Evolutionary conservation across 2,888 invertebrate genomes (phyloP).

Genomic region (Emmelina monodactyla): DNA sequence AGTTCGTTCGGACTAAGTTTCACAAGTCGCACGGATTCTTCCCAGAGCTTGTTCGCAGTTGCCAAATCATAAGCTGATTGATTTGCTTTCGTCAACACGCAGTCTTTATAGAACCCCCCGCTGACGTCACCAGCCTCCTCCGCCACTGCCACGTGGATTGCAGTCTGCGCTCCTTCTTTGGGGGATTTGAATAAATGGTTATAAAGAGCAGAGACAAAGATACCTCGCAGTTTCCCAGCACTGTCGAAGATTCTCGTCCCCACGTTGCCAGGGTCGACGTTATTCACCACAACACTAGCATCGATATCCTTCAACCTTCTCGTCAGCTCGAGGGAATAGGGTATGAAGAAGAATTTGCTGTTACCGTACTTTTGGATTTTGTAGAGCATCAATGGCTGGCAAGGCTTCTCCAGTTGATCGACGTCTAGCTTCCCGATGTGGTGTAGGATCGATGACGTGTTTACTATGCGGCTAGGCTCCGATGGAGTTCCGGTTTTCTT

Average conservation of each 20-base stretch:
- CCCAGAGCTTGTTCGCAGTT: constrained; percentile 80
- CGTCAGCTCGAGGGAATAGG: constrained; percentile 73
- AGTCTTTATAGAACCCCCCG: constrained; percentile 83
- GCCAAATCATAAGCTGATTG: constrained; percentile 70
- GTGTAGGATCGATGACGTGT: constrained; percentile 78
- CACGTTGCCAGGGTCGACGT: constrained; percentile 83
- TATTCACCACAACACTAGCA: constrained; percentile 77
- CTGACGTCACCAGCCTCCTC: constrained; percentile 71
- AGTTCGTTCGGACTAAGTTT: constrained; percentile 71
- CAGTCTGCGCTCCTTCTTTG: constrained; percentile 83
- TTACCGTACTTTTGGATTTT: constrained; percentile 53
- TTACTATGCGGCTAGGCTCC: constrained; percentile 73
- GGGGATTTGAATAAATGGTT: constrained; percentile 73
- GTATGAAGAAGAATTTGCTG: constrained; percentile 75
- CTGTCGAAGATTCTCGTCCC: constrained; percentile 74
- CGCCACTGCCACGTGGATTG: constrained; percentile 76
- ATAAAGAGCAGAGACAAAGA: constrained; percentile 57
- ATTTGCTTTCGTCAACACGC: constrained; percentile 66
- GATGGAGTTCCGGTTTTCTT: constrained; percentile 59
- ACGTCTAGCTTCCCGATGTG: constrained; percentile 69
- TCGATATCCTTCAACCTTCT: constrained; percentile 66
- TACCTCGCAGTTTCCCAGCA: constrained; percentile 38
- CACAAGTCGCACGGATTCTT: constrained; percentile 74
- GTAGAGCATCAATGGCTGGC: constrained; percentile 61
- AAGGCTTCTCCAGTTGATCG: constrained; percentile 63